Percentiles rank a stretch among this genome's conserved stretches.
Evolutionary conservation across 2,113 vertebrate genomes (phyloP).

Genomic region (Eulemur rufifrons): DNA sequence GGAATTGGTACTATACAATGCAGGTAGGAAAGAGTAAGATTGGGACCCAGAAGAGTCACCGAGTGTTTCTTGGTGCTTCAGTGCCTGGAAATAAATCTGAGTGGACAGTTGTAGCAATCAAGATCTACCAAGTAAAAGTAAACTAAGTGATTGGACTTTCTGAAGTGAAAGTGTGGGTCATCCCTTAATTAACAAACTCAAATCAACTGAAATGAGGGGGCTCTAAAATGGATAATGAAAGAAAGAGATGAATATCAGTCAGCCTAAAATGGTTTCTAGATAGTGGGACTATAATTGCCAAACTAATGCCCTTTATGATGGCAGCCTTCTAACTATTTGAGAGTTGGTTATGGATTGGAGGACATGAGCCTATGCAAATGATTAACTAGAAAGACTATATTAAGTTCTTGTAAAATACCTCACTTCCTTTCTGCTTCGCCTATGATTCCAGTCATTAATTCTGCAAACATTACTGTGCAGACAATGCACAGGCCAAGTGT

Average conservation of each 20-base stretch:
- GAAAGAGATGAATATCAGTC: neutral
- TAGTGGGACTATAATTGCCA: neutral
- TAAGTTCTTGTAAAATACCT: neutral
- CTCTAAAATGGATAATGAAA: neutral
- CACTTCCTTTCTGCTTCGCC: neutral
- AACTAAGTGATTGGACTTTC: neutral
- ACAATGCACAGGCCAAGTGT: neutral
- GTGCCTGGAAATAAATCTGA: neutral
- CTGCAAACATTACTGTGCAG: neutral
- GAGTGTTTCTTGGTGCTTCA: neutral
- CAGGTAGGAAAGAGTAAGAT: neutral
- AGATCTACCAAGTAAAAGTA: neutral
- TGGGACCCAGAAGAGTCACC: neutral
- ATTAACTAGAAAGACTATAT: neutral
- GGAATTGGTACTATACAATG: neutral
- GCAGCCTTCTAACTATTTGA: neutral
- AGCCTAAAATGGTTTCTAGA: neutral
- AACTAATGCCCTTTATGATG: neutral
- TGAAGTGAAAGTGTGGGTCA: neutral
- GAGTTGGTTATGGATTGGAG: neutral
- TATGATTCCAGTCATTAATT: neutral
- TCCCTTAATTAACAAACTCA: neutral
- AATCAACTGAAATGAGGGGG: neutral
- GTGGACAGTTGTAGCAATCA: neutral
- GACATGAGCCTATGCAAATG: neutral